Conservation (phyloP, 2,113 vertebrate genomes). For the Tyto alba region DNA sequence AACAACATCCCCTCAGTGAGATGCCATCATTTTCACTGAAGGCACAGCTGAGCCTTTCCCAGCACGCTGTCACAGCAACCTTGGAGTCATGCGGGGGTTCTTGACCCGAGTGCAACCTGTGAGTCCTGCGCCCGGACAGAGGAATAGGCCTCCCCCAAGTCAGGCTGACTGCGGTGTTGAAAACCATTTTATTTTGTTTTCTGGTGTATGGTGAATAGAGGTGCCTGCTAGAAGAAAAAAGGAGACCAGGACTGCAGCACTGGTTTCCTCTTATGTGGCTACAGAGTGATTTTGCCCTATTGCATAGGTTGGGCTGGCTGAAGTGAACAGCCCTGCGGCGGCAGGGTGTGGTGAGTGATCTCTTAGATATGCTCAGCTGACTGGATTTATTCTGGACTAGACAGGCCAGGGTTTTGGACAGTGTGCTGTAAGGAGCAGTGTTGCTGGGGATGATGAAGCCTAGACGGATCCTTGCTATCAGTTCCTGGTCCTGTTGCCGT, state of each 20-base stretch:
- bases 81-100: rapidly evolving
- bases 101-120: neutral
- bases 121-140: neutral
- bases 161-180: neutral
- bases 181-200: neutral
- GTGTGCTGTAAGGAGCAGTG: neutral
- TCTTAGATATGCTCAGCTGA: neutral
- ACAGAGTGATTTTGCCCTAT: rapidly evolving
- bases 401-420: neutral
- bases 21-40: neutral
- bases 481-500: neutral
- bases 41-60: neutral
- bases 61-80: neutral
- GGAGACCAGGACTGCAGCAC: rapidly evolving
- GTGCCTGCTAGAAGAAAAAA: neutral
- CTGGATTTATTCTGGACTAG: neutral
- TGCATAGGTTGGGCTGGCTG: neutral
- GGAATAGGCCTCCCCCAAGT: neutral
- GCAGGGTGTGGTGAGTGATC: neutral
- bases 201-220: neutral
- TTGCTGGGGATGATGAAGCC: neutral
- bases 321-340: rapidly evolving
- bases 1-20: rapidly evolving
- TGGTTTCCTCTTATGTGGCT: neutral
- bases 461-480: neutral